A percentile compares a stretch with the other conserved stretches of the same genome.
These are phyloP conservation scores for Ryuthela nishihirai DNA, from an alignment of 2,888 invertebrate species.

Conservation along the genomic window DNA sequence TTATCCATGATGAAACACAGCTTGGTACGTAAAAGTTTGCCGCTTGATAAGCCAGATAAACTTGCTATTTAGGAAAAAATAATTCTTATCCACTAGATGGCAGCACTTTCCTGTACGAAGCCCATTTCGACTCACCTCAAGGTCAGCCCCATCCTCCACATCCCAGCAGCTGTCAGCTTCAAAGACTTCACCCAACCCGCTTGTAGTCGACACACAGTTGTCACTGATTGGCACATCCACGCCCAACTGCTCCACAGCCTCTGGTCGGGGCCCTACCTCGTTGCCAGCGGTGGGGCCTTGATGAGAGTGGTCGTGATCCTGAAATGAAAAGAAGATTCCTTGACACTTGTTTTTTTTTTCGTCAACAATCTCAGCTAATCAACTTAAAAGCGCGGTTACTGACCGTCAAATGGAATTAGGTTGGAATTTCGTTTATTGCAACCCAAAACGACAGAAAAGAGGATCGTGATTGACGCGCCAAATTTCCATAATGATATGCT, in stretches of 20 bases:
- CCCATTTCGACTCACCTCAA: conserved; percentile 10
- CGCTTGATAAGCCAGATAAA: too few species aligned
- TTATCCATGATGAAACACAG: too few species aligned
- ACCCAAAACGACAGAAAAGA: too few species aligned
- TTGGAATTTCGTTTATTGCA: too few species aligned
- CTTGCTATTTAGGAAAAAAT: too few species aligned
- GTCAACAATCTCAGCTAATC: too few species aligned
- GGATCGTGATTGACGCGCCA: too few species aligned
- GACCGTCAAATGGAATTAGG: too few species aligned
- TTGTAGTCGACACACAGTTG: conserved; percentile 52
- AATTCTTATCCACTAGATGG: too few species aligned
- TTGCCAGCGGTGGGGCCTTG: neutral
- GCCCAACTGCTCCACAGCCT: neutral
- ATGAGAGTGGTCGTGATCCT: conserved; percentile 1
- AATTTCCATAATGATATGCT: too few species aligned
- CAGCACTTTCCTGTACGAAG: neutral
- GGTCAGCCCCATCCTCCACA: neutral
- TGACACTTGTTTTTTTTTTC: neutral
- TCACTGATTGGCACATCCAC: conserved; percentile 54
- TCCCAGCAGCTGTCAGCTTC: conserved; percentile 15
- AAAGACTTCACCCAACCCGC: conserved; percentile 26
- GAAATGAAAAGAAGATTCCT: neutral
- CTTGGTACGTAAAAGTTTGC: too few species aligned
- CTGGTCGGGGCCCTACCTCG: conserved; percentile 1
- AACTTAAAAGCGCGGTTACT: too few species aligned